Evolutionary conservation across 2,888 invertebrate species (phyloP), one percentile per base, ranked within the genome.

Genomic region (Macrophya alboannulata): DNA sequence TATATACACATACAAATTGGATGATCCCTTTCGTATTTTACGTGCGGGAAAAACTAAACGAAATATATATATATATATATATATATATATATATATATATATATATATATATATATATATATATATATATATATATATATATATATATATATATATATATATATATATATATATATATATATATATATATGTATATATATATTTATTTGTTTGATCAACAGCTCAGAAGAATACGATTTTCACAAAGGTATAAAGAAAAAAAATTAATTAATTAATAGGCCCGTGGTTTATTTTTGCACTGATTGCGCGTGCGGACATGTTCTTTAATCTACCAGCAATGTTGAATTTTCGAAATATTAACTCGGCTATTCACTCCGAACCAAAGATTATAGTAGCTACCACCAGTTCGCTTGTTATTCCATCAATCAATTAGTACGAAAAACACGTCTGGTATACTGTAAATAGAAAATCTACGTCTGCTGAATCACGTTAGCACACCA

Each of bases 1-100:
- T 77, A 77, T 77, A n/a, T 77, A 40, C 15, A 72, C 51, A 43
- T 37, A 77, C 77, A 77, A 51, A 43, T 72, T 77, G 31, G 77
- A 31, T 31, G 15, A 48, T 51, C n/a, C 25, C 74, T 45, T 25
- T 48, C 31, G 17, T 77, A 6, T 77, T 77, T 51, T 17, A 51
- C 37, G 12, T 9, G 45, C 6, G 40, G 43, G 17, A 9, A 15
- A 17, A 31, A 21, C n/a, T 31, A 31, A 31, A 31, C 31, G 43
- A 43, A 72, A 68, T 68, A 68, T 25, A 68, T 68, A 12, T 65
- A 48, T 48, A 71, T 71, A 25, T 10, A 62, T 62, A 25, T 25
- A 62, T 25, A 71, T 71, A 25, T 10, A 62, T 62, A 25, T 25
- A 62, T 25, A 71, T 71, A 25, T 10, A 62, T 62, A 25, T 25